Evolutionary conservation across 2,888 invertebrate species (phyloP).

Genomic region (Coelinius sp.): DNA sequence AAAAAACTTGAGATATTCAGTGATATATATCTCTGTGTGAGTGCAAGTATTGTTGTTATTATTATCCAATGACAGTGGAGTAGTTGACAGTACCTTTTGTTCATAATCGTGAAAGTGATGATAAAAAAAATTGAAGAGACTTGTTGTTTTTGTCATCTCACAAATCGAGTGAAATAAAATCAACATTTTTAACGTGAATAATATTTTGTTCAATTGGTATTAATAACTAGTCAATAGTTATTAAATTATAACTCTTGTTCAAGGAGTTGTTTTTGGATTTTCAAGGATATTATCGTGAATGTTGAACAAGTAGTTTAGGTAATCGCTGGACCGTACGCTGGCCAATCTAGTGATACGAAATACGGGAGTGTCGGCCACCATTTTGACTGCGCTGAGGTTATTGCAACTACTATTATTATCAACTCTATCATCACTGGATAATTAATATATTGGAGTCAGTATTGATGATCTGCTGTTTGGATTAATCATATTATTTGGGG

Average conservation of each 20-base stretch:
- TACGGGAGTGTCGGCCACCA: constrained; percentile 67
- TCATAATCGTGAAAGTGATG: not conserved
- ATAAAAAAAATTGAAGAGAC: not conserved
- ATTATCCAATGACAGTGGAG: no score
- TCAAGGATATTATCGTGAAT: not conserved
- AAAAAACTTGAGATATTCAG: not conserved
- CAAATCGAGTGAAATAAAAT: not conserved
- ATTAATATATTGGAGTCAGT: not conserved
- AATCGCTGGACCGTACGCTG: constrained; percentile 13
- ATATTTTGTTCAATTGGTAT: no score
- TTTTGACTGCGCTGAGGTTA: constrained; percentile 67
- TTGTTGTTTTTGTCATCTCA: not conserved
- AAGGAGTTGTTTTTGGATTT: not conserved
- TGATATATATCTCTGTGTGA: no score
- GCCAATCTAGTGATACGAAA: constrained; percentile 31
- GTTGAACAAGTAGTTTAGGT: constrained; percentile 4
- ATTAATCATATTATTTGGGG: not conserved
- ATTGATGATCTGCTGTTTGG: not conserved
- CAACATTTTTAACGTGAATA: not conserved
- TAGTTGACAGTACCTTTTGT: no score
- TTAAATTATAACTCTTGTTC: not conserved
- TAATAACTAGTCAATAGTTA: no score
- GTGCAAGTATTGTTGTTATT: no score
- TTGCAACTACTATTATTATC: constrained; percentile 43
- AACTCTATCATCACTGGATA: constrained; percentile 20